Evolutionary conservation across 2,888 invertebrate species (phyloP).

Genomic region (Dusona sp.): DNA sequence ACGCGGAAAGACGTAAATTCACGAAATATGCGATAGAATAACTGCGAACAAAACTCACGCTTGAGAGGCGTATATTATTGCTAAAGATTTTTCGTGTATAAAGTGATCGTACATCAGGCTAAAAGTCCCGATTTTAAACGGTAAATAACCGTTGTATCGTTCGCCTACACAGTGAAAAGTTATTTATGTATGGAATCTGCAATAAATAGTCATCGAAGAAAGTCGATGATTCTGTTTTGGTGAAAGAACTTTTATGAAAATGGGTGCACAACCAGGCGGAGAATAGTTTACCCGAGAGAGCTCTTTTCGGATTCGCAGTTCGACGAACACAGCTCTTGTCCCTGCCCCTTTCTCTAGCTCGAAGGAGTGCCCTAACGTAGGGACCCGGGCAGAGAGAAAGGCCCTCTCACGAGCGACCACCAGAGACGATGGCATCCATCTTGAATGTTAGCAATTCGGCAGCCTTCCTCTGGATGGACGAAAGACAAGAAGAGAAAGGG

Average conservation of each 20-base stretch:
- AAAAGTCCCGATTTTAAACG: slow-evolving; percentile 55
- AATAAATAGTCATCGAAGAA: slow-evolving; percentile 72
- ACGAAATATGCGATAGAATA: slow-evolving; percentile 36
- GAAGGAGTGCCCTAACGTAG: slow-evolving; percentile 59
- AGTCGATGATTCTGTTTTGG: slow-evolving; percentile 67
- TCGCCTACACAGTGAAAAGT: slow-evolving; percentile 38
- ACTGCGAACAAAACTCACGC: slow-evolving; percentile 50
- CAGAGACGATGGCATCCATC: slow-evolving; percentile 79
- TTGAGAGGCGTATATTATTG: slow-evolving; percentile 37
- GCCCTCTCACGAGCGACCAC: slow-evolving; percentile 69
- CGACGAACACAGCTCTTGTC: slow-evolving; percentile 42
- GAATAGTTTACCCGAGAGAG: slow-evolving; percentile 21
- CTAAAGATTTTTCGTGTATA: slow-evolving; percentile 26
- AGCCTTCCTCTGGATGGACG: slow-evolving; percentile 70
- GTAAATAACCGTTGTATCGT: neutral
- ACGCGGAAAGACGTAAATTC: slow-evolving; percentile 35
- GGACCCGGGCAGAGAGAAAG: slow-evolving; percentile 57
- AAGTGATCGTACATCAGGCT: slow-evolving; percentile 48
- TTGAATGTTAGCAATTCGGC: slow-evolving; percentile 72
- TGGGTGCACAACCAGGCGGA: slow-evolving; percentile 58
- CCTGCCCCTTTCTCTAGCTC: slow-evolving; percentile 65
- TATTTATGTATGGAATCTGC: slow-evolving; percentile 53
- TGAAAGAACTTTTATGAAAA: slow-evolving; percentile 67
- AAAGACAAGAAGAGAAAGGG: slow-evolving; percentile 67
- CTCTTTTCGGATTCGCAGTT: slow-evolving; percentile 45